Conservation (phyloP, 2,113 vertebrate genomes). For the Prietella phreatophila region DNA sequence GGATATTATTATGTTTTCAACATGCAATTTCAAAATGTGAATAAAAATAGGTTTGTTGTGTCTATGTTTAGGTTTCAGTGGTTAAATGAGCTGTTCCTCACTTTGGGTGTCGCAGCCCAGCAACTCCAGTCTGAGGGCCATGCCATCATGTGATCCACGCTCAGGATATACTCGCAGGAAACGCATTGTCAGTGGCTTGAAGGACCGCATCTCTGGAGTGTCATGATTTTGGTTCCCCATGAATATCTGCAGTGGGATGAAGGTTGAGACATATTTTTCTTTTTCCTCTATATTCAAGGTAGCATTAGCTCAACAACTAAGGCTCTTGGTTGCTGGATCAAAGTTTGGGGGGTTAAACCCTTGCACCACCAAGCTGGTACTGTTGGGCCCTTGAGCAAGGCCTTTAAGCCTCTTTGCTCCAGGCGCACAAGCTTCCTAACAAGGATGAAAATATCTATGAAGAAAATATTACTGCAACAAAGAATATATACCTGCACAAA, state of each 20-base stretch:
- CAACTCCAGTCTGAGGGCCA: constrained; percentile 91
- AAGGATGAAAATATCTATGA: too few species aligned
- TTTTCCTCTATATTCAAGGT: neutral
- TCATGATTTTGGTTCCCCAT: constrained; percentile 93
- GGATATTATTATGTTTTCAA: neutral
- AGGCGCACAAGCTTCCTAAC: too few species aligned
- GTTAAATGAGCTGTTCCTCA: constrained; percentile 60
- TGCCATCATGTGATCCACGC: constrained; percentile 80
- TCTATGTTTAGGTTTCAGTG: neutral
- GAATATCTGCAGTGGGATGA: constrained; percentile 75
- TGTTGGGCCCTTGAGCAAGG: too few species aligned
- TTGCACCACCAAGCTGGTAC: too few species aligned
- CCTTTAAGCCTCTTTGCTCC: too few species aligned
- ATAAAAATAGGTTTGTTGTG: neutral
- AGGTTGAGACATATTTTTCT: neutral
- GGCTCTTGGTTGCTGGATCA: too few species aligned
- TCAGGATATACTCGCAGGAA: constrained; percentile 90
- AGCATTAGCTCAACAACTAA: too few species aligned
- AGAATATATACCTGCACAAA: neutral
- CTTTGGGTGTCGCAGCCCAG: constrained; percentile 91
- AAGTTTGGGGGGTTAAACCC: too few species aligned
- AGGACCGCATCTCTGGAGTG: constrained; percentile 84
- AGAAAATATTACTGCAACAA: neutral
- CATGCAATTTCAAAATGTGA: neutral
- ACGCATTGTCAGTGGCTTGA: constrained; percentile 79